Base-by-base conservation (phyloP, 2,113 vertebrate genomes). In the Ciconia stormi region DNA sequence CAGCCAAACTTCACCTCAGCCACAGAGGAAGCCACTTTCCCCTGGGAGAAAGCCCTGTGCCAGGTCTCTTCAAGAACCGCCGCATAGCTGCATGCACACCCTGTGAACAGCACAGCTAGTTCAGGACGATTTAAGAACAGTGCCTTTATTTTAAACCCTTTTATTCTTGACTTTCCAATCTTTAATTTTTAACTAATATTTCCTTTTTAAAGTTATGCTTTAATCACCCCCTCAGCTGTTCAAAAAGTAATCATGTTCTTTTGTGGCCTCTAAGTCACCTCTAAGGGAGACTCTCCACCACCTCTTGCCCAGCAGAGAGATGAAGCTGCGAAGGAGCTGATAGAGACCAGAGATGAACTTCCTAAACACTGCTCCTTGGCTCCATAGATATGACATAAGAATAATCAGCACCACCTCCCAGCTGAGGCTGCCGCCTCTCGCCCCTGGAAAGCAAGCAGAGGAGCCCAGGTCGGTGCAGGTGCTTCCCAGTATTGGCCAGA, bases 31-130 rank as follows among this genome's bases (percentile, higher is more conserved):
- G 21, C 9, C 32, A 13, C 40, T 12, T 20, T 25, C 23, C 78
- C 15, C 20, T 1, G 1, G 46, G 15, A 40, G 36, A 70, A 40
- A 58, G 22, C 38, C 23, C 0, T 0, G 6, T 11, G 47, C 38
- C 83, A 76, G 13, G 16, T 5, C 29, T 32, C 87, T 25, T 21
- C 61, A 32, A n/a, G n/a, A 59, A 22, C 16, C 4, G 1, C 14
- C 1, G 0, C 4, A 0, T 1, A 32, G 52, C 6, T n/a, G 34
- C 32, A 8, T 0, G 5, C 8, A 5, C 9, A 32, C 12, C 18
- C 42, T 46, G 32, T 1, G 2, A 63, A 16, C 7, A 20, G 59
- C 49, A 65, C 7, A 23, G 59, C 58, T 7, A 16, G 27, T 17
- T 26, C 71, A 53, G 16, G 22, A 42, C 10, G 1, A 19, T 13